Conservation (phyloP, 30 jellyfish, hydroid and myxozoan species). For the Catostylus mosaicus region DNA sequence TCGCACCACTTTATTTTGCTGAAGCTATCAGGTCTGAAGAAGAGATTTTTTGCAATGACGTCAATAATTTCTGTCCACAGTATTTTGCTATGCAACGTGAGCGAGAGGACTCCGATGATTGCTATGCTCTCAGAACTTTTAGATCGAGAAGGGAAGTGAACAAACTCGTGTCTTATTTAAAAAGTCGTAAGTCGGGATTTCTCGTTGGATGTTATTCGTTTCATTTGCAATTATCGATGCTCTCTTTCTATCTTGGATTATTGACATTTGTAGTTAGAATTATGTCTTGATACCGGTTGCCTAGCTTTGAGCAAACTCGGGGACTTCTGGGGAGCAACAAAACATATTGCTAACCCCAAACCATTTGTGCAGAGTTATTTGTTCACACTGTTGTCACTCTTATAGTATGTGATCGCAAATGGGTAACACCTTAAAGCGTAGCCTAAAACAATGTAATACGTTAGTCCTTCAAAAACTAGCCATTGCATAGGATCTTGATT, state of each 20-base stretch:
- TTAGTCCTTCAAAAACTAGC: too few relatives aligned
- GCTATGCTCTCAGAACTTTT: slow-evolving; percentile 3
- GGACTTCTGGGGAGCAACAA: too few relatives aligned
- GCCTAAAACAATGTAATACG: too few relatives aligned
- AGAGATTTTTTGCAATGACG: slow-evolving; percentile 5
- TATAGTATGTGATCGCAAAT: too few relatives aligned
- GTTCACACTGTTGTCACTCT: too few relatives aligned
- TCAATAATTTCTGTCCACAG: slow-evolving; percentile 40
- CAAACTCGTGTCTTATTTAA: slow-evolving; percentile 39
- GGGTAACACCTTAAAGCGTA: too few relatives aligned
- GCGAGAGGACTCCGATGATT: not conserved
- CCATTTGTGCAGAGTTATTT: too few relatives aligned
- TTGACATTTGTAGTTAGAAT: slow-evolving; percentile 27
- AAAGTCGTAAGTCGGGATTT: slow-evolving; percentile 54
- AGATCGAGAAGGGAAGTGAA: slow-evolving; percentile 32
- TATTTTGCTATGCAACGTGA: not conserved
- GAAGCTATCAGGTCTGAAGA: slow-evolving; percentile 41
- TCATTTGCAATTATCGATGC: slow-evolving; percentile 43
- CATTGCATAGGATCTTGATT: too few relatives aligned
- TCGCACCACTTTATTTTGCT: slow-evolving; percentile 37
- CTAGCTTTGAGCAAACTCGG: too few relatives aligned
- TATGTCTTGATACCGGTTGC: not conserved
- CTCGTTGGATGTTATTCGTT: slow-evolving; percentile 54
- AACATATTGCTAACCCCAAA: too few relatives aligned
- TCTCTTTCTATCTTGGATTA: slow-evolving; percentile 44